Percentiles rank a stretch among this genome's conserved stretches.
Conservation (phyloP, 2,888 invertebrate genomes). For the Fragum fragum region DNA sequence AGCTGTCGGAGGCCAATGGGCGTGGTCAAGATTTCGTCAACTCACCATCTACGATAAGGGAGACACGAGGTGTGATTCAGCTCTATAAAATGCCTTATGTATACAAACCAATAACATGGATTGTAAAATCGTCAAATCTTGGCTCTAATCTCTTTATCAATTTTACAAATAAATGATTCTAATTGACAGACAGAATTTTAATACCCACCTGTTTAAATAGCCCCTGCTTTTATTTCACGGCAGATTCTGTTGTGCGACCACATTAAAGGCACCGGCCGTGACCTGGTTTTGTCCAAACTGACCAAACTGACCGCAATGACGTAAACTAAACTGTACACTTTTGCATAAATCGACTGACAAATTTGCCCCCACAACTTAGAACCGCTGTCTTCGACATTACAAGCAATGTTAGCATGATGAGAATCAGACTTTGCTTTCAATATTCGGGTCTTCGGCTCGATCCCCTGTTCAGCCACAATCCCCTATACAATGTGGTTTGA, state of each 20-base stretch:
- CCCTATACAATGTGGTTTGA: no score
- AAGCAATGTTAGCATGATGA: no score
- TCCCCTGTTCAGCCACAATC: no score
- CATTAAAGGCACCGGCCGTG: slow-evolving; percentile 4
- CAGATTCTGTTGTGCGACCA: background rate
- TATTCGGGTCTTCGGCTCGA: no score
- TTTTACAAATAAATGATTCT: slow-evolving; percentile 14
- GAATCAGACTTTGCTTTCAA: no score
- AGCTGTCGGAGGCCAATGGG: no score
- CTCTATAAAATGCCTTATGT: background rate
- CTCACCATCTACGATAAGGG: no score
- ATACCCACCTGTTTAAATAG: slow-evolving; percentile 20
- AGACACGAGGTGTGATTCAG: background rate
- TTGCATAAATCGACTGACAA: background rate
- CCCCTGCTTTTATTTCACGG: slow-evolving; percentile 7
- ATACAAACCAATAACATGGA: background rate
- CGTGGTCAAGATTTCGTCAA: no score
- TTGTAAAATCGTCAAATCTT: slow-evolving; percentile 3
- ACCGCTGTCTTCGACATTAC: no score
- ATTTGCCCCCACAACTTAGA: no score
- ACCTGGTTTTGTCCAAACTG: slow-evolving; percentile 1
- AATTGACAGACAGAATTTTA: background rate
- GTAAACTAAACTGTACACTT: slow-evolving; percentile 25
- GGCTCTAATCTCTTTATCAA: slow-evolving; percentile 5
- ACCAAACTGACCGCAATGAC: slow-evolving; percentile 51